Conservation (phyloP, 2,888 invertebrate species). For the Carcina quercana region DNA sequence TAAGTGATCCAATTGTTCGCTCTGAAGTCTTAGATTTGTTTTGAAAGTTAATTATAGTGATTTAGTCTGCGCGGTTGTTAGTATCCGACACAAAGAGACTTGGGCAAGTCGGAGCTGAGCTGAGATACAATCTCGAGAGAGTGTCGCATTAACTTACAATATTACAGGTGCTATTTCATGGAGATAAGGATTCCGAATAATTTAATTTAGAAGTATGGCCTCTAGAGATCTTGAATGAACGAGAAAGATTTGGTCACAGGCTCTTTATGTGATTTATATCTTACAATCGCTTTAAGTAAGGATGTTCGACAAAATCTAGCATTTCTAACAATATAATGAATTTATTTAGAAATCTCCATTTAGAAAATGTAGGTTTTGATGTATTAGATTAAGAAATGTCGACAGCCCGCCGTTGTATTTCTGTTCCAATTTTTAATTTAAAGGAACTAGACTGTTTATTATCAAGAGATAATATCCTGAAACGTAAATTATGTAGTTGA, state of each 20-base stretch:
- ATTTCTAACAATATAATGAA: too few species aligned
- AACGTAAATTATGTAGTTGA: conserved; percentile 6
- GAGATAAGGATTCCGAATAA: conserved; percentile 10
- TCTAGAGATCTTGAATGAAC: conserved; percentile 3
- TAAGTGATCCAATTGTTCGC: conserved; percentile 4
- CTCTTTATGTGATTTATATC: conserved; percentile 1
- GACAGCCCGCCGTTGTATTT: too few species aligned
- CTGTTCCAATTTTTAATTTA: too few species aligned
- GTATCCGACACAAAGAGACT: conserved; percentile 35
- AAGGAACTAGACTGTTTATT: too few species aligned
- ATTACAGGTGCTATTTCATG: conserved; percentile 10
- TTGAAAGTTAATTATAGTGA: conserved; percentile 36
- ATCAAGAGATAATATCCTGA: too few species aligned
- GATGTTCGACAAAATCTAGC: too few species aligned
- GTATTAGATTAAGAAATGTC: too few species aligned
- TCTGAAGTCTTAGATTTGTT: conserved; percentile 28
- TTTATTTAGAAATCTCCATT: too few species aligned
- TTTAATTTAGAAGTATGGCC: conserved; percentile 9
- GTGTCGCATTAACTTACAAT: conserved; percentile 35
- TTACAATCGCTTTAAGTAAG: too few species aligned
- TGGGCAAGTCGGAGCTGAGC: background rate
- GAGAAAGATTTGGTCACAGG: conserved; percentile 1
- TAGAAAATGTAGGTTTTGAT: too few species aligned
- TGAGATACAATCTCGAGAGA: conserved; percentile 35
- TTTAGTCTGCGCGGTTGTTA: conserved; percentile 35